phyloP scores from a whole-genome alignment of 2,113 vertebrate species.

The Fulica atra region DNA sequence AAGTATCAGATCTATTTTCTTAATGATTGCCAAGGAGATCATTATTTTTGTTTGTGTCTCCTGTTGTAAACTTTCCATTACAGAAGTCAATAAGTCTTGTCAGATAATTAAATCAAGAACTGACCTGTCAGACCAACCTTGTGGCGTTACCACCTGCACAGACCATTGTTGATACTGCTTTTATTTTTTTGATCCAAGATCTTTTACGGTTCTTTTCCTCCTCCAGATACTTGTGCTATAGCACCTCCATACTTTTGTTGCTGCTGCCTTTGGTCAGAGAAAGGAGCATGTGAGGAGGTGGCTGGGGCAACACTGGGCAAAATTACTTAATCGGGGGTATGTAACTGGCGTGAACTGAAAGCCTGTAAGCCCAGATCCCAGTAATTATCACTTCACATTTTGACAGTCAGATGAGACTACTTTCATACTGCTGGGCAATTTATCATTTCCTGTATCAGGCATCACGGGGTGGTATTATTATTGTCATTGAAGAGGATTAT shows the following conservation, averaged over 20 bases:
- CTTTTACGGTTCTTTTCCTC: not conserved
- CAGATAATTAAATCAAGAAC: not conserved
- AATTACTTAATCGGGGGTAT: not conserved
- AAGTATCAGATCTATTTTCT: not conserved
- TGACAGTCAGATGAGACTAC: not conserved
- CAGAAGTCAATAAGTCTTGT: not conserved
- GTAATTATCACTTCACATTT: constrained; percentile 28
- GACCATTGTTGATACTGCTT: not conserved
- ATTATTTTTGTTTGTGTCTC: not conserved
- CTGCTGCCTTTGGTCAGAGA: not conserved
- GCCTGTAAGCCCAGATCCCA: not conserved
- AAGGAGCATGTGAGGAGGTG: not conserved
- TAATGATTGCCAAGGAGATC: not conserved
- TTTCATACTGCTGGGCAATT: not conserved
- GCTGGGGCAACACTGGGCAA: not conserved
- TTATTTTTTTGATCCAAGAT: not conserved
- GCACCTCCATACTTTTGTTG: not conserved
- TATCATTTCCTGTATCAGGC: not conserved
- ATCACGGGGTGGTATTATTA: not conserved
- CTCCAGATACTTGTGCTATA: not conserved
- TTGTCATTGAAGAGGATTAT: constrained; percentile 7
- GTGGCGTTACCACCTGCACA: not conserved
- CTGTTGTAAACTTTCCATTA: not conserved
- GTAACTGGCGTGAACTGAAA: not conserved
- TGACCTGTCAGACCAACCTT: not conserved